Conservation (phyloP, 2,888 invertebrate genomes). For the Campoletis raptor region DNA sequence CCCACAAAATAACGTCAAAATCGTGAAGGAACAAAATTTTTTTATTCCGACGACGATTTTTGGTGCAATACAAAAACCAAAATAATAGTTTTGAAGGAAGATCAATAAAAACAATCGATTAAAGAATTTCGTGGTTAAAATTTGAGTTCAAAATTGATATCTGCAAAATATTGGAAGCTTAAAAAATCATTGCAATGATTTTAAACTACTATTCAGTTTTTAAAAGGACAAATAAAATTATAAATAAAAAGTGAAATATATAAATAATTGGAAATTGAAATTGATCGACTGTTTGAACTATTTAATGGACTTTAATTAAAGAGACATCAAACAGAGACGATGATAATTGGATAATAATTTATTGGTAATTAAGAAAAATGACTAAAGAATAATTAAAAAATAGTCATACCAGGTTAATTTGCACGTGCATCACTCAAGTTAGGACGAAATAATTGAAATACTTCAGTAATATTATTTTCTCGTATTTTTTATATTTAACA, state of each 20-base stretch:
- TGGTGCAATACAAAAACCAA: conserved; percentile 11
- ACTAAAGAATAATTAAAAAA: not conserved
- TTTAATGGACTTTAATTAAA: not conserved
- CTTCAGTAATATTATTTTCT: conserved; percentile 1
- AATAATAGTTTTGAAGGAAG: not conserved
- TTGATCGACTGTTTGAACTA: not conserved
- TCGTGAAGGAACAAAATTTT: conserved; percentile 46
- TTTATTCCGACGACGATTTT: not conserved
- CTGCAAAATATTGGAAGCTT: not conserved
- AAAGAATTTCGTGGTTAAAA: not conserved
- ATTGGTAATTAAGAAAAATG: not conserved
- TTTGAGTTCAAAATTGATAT: not conserved
- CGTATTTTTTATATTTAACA: not conserved
- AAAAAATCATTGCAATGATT: not conserved
- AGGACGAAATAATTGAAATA: not conserved
- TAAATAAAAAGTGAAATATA: not conserved
- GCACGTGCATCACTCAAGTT: not conserved
- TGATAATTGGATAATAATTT: not conserved
- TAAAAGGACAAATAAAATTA: not conserved
- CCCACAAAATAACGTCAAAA: conserved; percentile 78
- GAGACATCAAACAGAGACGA: not conserved
- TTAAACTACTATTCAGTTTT: not conserved
- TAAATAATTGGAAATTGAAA: not conserved
- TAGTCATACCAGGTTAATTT: not conserved
- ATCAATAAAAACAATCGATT: not conserved